Conservation (phyloP, 2,113 vertebrate genomes). For the Perognathus longimembris region DNA sequence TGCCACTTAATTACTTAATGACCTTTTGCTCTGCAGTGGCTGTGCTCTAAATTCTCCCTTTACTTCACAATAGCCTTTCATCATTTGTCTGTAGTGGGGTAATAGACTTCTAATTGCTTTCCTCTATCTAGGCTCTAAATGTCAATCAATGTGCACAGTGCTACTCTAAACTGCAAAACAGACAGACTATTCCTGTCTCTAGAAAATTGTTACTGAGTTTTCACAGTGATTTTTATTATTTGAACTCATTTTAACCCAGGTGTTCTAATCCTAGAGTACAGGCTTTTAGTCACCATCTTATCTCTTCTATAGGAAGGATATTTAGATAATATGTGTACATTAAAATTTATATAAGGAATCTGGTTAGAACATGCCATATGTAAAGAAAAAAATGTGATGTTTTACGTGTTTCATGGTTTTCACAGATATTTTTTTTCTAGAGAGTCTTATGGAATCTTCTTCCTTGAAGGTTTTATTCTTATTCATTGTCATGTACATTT, state of each 20-base stretch:
- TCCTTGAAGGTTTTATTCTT: not conserved
- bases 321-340: not conserved
- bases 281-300: not conserved
- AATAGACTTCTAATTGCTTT: slow-evolving; percentile 9
- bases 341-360: not conserved
- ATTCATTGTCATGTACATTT: not conserved
- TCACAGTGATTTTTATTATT: not conserved
- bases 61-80: not conserved
- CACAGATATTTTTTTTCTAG: not conserved
- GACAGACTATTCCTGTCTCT: too few relatives aligned
- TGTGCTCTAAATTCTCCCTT: not conserved
- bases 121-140: not conserved
- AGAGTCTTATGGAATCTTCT: not conserved
- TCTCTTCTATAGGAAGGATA: not conserved
- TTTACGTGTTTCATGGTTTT: not conserved
- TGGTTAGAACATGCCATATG: not conserved
- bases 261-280: not conserved
- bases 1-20: not conserved
- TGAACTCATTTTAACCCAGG: not conserved
- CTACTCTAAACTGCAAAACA: not conserved
- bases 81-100: not conserved
- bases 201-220: not conserved
- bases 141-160: not conserved
- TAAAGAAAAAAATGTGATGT: not conserved
- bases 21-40: not conserved